Evolutionary conservation across 2,113 vertebrate genomes (phyloP).

Genomic region (Heterotis niloticus): DNA sequence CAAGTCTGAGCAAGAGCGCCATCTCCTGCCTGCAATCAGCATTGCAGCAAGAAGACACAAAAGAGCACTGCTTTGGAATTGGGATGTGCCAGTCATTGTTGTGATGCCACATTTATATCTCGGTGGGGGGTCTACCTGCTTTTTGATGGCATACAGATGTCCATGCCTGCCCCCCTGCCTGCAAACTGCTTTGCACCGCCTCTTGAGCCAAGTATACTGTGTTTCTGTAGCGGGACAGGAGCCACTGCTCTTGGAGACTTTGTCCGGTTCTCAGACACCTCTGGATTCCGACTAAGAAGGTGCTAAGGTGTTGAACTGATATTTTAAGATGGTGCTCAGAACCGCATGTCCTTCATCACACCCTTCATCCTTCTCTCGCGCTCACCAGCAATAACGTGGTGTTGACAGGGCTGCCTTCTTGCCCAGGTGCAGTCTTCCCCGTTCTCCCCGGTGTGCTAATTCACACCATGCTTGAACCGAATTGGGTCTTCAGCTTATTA

Average conservation of each 20-base stretch:
- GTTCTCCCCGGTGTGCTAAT: background rate
- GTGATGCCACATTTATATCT: slow-evolving; percentile 35
- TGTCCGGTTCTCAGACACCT: background rate
- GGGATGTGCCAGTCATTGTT: background rate
- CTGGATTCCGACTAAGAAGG: slow-evolving; percentile 8
- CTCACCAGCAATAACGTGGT: slow-evolving; percentile 69
- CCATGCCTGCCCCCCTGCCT: background rate
- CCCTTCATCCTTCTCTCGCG: slow-evolving; percentile 40
- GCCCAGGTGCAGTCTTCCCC: slow-evolving; percentile 3
- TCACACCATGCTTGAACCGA: background rate
- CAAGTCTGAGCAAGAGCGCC: background rate
- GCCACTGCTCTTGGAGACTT: background rate
- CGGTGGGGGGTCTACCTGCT: slow-evolving; percentile 4
- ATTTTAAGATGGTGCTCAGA: slow-evolving; percentile 28
- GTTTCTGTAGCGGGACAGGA: background rate
- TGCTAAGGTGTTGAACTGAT: slow-evolving; percentile 24
- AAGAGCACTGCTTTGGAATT: background rate
- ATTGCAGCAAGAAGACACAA: background rate
- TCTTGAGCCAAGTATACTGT: slow-evolving; percentile 23
- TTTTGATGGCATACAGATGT: background rate
- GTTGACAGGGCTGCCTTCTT: slow-evolving; percentile 32
- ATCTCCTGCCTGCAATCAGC: slow-evolving; percentile 16
- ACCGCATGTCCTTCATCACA: background rate
- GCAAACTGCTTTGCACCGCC: slow-evolving; percentile 9
- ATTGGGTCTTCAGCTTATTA: background rate